These are phyloP conservation scores for Crax fasciolata DNA, from an alignment of 2,797 vertebrate species.

Conservation along the genomic window DNA sequence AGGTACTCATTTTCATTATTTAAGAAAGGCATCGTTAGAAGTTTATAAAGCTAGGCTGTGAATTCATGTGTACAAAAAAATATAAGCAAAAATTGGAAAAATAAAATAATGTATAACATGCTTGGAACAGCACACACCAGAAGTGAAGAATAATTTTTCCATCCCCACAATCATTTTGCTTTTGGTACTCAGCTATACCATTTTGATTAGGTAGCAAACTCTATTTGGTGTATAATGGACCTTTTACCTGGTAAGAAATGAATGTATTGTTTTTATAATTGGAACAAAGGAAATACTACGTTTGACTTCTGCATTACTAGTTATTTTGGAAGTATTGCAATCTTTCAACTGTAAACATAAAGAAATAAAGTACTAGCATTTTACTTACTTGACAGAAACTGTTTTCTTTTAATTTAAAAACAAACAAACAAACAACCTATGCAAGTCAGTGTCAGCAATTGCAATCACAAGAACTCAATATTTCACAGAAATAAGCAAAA, in stretches of 20 bases:
- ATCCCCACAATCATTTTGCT: not conserved
- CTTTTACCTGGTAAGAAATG: constrained; percentile 34
- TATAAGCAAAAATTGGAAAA: not conserved
- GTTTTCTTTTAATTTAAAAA: not conserved
- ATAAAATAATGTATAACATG: not conserved
- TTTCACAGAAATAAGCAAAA: constrained; percentile 1
- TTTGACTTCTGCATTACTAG: constrained; percentile 3
- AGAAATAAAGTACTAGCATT: not conserved
- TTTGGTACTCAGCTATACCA: not conserved
- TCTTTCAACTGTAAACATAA: constrained; percentile 22
- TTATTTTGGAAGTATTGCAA: constrained; percentile 27
- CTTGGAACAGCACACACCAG: not conserved
- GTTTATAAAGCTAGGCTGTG: not conserved
- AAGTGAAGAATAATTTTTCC: not conserved
- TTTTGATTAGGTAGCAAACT: constrained; percentile 33
- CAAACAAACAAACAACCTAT: not conserved
- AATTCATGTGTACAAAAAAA: not conserved
- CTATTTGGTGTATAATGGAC: constrained; percentile 51
- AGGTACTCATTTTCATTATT: not conserved
- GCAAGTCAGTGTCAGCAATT: not conserved
- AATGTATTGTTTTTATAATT: constrained; percentile 44
- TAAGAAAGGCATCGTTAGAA: not conserved
- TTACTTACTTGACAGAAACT: not conserved
- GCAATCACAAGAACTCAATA: not conserved
- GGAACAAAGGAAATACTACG: constrained; percentile 34